Percentiles rank a stretch among this genome's conserved stretches.
phyloP scores from a whole-genome alignment of 2,113 vertebrate species.

The Eptesicus fuscus region DNA sequence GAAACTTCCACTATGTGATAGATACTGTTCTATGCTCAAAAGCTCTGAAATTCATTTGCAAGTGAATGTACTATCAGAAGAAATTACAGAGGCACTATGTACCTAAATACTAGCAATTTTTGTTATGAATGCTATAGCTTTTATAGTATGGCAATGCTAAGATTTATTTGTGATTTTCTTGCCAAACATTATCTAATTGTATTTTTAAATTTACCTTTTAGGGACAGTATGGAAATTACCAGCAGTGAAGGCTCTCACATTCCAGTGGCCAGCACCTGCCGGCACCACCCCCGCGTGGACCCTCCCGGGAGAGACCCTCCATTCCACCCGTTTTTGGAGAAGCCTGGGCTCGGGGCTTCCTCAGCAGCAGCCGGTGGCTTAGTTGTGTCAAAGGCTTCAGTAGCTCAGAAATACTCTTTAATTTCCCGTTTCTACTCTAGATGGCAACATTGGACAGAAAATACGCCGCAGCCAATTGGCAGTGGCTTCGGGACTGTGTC shows the following conservation, averaged over 20 bases:
- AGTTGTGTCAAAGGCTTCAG: slow-evolving; percentile 79
- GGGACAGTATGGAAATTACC: slow-evolving; percentile 99
- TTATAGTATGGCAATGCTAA: not conserved
- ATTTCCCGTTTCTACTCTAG: slow-evolving; percentile 86
- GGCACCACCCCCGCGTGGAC: slow-evolving; percentile 84
- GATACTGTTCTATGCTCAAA: not conserved
- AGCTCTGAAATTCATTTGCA: not conserved
- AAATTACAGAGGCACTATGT: not conserved
- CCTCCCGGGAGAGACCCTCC: slow-evolving; percentile 80
- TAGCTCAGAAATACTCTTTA: slow-evolving; percentile 71
- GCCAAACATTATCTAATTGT: slow-evolving; percentile 53
- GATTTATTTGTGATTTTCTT: slow-evolving; percentile 9
- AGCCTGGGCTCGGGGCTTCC: slow-evolving; percentile 74
- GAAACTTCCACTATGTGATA: not conserved
- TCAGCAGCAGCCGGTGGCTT: slow-evolving; percentile 77
- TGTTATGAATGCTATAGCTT: not conserved
- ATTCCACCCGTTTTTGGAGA: slow-evolving; percentile 82
- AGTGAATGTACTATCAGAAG: not conserved
- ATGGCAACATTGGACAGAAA: slow-evolving; percentile 89
- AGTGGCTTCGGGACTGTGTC: slow-evolving; percentile 79
- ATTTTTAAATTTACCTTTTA: slow-evolving; percentile 80
- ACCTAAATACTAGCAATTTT: not conserved
- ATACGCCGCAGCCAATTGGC: slow-evolving; percentile 76
- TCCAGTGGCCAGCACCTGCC: slow-evolving; percentile 78
- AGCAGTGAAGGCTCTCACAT: slow-evolving; percentile 90